Evolutionary conservation across 2,888 invertebrate species (phyloP).

Genomic region (Dinocampus coccinellae): DNA sequence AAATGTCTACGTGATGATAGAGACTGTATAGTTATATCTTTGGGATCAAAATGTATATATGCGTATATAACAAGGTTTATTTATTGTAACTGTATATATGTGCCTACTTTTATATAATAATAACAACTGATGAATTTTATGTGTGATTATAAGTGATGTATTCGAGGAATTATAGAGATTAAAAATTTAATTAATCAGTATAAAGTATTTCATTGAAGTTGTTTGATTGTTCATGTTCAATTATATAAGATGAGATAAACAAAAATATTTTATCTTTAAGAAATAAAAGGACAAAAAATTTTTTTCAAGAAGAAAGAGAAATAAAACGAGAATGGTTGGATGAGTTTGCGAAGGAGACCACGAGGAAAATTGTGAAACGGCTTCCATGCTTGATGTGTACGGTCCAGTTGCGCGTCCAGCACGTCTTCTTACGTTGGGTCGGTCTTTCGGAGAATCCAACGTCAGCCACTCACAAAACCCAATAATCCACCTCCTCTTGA

Average conservation of each 20-base stretch:
- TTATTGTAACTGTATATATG: background rate
- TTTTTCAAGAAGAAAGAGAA: background rate
- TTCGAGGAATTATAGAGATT: too few species aligned
- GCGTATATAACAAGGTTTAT: background rate
- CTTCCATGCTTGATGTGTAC: constrained; percentile 33
- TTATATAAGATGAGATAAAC: too few species aligned
- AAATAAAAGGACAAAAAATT: too few species aligned
- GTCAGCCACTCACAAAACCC: constrained; percentile 64
- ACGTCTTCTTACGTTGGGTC: constrained; percentile 29
- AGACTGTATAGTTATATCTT: background rate
- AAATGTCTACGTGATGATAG: background rate
- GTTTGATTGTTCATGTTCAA: too few species aligned
- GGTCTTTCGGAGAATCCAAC: constrained; percentile 56
- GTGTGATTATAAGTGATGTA: background rate
- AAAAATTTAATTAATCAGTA: too few species aligned
- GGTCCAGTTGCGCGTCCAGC: constrained; percentile 26
- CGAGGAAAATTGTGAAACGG: constrained; percentile 33
- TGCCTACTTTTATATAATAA: background rate
- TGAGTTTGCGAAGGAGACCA: constrained; percentile 25
- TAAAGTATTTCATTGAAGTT: too few species aligned
- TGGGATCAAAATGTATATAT: background rate
- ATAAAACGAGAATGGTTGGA: background rate
- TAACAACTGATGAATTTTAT: background rate
- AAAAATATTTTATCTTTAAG: too few species aligned
- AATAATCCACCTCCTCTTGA: constrained; percentile 66